phyloP scores from a whole-genome alignment of 2,888 invertebrate species.

The Drosophila meridionalis region DNA sequence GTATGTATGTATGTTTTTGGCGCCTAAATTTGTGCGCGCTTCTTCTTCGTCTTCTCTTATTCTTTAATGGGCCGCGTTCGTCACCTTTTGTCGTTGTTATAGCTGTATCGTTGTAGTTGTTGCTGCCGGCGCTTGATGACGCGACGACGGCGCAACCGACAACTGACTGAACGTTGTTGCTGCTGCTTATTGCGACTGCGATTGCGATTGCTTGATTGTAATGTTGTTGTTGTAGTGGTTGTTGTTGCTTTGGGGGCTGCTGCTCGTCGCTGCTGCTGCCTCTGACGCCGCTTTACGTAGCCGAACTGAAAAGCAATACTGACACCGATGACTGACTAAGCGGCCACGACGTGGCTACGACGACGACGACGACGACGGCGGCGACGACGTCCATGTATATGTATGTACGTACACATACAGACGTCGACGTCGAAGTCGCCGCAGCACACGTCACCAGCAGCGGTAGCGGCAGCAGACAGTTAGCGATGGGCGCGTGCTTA shows the following conservation, averaged over 20 bases:
- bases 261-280: constrained; percentile 51
- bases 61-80: constrained; percentile 54
- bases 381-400: constrained; percentile 29
- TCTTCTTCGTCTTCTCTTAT: constrained; percentile 17
- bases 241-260: constrained; percentile 43
- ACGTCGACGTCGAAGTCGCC: constrained; percentile 48
- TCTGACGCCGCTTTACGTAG: constrained; percentile 71
- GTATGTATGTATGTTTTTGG: constrained; percentile 48
- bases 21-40: constrained; percentile 62
- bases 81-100: constrained; percentile 61
- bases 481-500: constrained; percentile 43
- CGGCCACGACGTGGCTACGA: constrained; percentile 58
- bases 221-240: constrained; percentile 19
- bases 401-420: constrained; percentile 1
- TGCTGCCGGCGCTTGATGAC: constrained; percentile 57
- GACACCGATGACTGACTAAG: constrained; percentile 73
- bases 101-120: constrained; percentile 22
- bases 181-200: constrained; percentile 29
- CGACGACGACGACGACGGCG: constrained; percentile 26
- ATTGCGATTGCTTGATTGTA: constrained; percentile 15
- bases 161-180: constrained; percentile 38
- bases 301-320: constrained; percentile 73
- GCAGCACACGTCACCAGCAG: constrained; percentile 63
- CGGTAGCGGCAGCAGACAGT: constrained; percentile 18
- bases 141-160: constrained; percentile 58